Percentiles rank a stretch among this genome's conserved stretches.
phyloP scores from a whole-genome alignment of 1,140 invertebrate genomes.

The Phymastichus coffea region DNA sequence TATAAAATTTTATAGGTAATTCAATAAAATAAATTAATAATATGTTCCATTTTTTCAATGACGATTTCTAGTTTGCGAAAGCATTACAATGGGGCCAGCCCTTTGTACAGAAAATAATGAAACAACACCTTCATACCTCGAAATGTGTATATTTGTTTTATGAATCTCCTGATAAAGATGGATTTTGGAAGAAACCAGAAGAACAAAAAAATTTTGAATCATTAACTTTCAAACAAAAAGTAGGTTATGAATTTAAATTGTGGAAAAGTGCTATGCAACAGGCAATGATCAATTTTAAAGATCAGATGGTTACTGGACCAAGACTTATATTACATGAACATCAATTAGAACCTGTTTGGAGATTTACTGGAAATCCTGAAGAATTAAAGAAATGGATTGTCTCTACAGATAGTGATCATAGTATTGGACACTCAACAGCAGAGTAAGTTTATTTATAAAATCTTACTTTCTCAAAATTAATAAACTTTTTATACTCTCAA shows the following conservation, averaged over 20 bases:
- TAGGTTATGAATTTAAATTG: constrained; percentile 67
- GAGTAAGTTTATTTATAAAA: constrained; percentile 33
- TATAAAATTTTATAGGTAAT: background rate
- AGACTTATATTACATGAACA: constrained; percentile 48
- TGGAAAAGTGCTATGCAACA: constrained; percentile 72
- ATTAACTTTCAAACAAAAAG: constrained; percentile 43
- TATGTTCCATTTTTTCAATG: too few relatives aligned
- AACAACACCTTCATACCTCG: constrained; percentile 11
- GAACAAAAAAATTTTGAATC: constrained; percentile 22
- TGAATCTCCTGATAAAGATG: constrained; percentile 14
- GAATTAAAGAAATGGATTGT: constrained; percentile 73
- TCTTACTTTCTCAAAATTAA: too few relatives aligned
- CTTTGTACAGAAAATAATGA: background rate
- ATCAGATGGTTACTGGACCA: constrained; percentile 45
- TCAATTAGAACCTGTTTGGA: constrained; percentile 70
- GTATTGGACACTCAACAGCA: constrained; percentile 76
- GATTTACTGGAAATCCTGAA: constrained; percentile 63
- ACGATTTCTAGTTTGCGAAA: too few relatives aligned
- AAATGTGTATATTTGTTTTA: constrained; percentile 11
- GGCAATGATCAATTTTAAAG: constrained; percentile 65
- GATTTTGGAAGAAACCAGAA: constrained; percentile 6
- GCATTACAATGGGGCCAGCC: background rate
- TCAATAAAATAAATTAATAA: too few relatives aligned
- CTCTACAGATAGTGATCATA: constrained; percentile 76
- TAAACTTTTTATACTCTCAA: too few relatives aligned